Evolutionary conservation across 92 coral and sea anemone species (phyloP), one percentile per base, ranked within the genome.

Genomic region (Galaxea fascicularis): DNA sequence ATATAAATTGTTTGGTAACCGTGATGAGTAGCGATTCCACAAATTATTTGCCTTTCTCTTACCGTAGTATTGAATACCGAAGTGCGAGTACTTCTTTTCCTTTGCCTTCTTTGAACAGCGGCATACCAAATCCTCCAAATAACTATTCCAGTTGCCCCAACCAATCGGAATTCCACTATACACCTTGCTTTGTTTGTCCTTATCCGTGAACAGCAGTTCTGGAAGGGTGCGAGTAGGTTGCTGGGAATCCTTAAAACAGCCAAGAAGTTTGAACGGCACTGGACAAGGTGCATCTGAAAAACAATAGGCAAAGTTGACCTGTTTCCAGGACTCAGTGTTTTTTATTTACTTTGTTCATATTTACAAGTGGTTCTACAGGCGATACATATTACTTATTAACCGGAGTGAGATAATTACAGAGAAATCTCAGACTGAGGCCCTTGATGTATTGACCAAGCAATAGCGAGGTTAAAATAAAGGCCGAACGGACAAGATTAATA

Each of bases 51-150:
- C 2, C 41, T 35, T 30, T 16, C 29, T 20, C 90, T 72, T 76
- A 92, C 95, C 93, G 45, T 72, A 70, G 84, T 66, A 5, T 74
- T 92, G 93, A 24, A 92, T 72, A n/a, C 95, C 89, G 46, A 92
- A 92, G 47, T 66, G 77, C 4, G 71, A 81, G 41, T 92, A 86
- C 10, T 63, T 74, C 76, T 79, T 87, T 68, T 84, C 91, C 10
- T 74, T 78, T 3, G 95, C 95, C 46, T 74, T 80, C n/a, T 69
- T 16, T 15, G 95, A 91, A 31, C 95, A 90, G 54, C 93, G 91
- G 21, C 95, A 92, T 0, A 87, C 91, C 69, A 90, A 45, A 64
- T 83, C 89, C 1, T 79, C 26, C 44, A 92, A 15, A 56, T 90
- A 92, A 2, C 57, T 56, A 76, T 92, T 85, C 95, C 93, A 92